A percentile compares a stretch with the other conserved stretches of the same genome.
These are phyloP conservation scores for Aphelenchoides besseyi DNA, from an alignment of 1,140 invertebrate genomes.

Conservation along the genomic window DNA sequence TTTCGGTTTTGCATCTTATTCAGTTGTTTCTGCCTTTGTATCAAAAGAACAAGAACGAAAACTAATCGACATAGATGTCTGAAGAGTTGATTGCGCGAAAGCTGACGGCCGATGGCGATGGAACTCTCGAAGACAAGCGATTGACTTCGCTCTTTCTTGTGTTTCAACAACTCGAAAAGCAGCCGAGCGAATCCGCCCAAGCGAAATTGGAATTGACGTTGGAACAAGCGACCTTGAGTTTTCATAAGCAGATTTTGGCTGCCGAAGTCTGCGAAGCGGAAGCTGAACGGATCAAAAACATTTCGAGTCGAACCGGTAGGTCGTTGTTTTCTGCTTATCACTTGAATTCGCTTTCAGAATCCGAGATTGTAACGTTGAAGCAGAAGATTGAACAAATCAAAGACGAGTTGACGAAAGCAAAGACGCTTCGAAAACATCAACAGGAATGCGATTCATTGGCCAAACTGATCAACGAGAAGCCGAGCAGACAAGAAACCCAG, in stretches of 20 bases:
- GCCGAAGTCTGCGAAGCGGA: slow-evolving; percentile 23
- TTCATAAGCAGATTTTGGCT: slow-evolving; percentile 30
- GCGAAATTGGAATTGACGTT: slow-evolving; percentile 31
- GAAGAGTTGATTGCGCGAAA: slow-evolving; percentile 47
- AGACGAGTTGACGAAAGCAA: slow-evolving; percentile 38
- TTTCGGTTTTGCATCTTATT: neutral
- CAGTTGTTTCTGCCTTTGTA: neutral
- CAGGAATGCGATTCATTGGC: slow-evolving; percentile 47
- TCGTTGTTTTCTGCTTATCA: slow-evolving; percentile 32
- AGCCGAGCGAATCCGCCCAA: slow-evolving; percentile 18
- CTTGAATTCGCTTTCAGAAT: neutral
- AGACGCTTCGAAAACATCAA: slow-evolving; percentile 43
- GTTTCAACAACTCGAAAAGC: slow-evolving; percentile 21
- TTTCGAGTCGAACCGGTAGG: slow-evolving; percentile 32
- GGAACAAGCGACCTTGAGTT: slow-evolving; percentile 37
- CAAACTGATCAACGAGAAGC: slow-evolving; percentile 45
- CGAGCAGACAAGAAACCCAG: slow-evolving; percentile 31
- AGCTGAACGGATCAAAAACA: slow-evolving; percentile 29
- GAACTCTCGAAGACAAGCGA: slow-evolving; percentile 44
- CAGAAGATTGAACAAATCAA: slow-evolving; percentile 40
- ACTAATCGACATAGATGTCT: too few species aligned
- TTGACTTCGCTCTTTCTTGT: slow-evolving; percentile 35
- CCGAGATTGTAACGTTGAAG: neutral
- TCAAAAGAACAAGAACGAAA: too few species aligned
- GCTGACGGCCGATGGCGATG: slow-evolving; percentile 46